phyloP scores from a whole-genome alignment of 2,888 invertebrate genomes.

The Lasioglossum malachurum region DNA sequence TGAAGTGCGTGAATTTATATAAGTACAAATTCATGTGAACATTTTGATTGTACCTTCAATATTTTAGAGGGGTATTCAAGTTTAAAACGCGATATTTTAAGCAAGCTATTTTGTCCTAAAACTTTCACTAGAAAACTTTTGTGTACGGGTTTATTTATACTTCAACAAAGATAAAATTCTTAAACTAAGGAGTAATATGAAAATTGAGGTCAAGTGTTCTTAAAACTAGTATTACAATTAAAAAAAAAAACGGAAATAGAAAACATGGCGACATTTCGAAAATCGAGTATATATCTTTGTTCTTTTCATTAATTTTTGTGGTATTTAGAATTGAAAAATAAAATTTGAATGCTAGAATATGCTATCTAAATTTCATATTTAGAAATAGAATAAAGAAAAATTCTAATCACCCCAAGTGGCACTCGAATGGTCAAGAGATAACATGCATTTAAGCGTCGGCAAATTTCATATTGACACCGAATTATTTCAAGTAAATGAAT shows the following conservation, averaged over 20 bases:
- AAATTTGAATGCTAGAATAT: background rate
- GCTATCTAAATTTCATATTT: background rate
- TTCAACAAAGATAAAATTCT: background rate
- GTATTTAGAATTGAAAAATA: background rate
- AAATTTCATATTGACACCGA: background rate
- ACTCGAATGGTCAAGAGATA: background rate
- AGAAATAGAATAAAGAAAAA: background rate
- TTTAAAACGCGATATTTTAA: background rate
- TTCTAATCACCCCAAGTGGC: background rate
- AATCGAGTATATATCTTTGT: background rate
- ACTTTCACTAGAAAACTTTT: background rate
- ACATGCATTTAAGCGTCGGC: background rate
- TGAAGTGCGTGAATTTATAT: background rate
- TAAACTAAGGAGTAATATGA: background rate
- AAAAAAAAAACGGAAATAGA: background rate
- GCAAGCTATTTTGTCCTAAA: background rate
- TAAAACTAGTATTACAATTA: background rate
- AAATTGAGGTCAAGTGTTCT: background rate
- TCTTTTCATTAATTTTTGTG: background rate
- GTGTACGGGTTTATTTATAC: background rate
- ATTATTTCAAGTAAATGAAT: background rate
- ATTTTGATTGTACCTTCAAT: background rate
- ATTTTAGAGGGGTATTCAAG: background rate
- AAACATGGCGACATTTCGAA: background rate
- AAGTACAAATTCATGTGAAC: background rate